phyloP scores from a whole-genome alignment of 2,113 vertebrate genomes.

The Ahaetulla prasina region DNA sequence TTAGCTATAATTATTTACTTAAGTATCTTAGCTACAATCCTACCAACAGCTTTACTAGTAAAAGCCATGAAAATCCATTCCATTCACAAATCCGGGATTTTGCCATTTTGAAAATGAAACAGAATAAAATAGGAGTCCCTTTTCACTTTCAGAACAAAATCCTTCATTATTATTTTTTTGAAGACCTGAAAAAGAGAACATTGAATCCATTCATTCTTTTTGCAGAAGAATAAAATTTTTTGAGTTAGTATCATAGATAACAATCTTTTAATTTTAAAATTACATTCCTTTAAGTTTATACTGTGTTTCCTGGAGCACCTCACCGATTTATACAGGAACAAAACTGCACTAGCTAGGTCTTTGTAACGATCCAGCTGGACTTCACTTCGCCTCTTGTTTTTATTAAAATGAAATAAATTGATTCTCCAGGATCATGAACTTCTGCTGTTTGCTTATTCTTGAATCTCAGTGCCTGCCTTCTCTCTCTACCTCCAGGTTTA shows the following conservation, averaged over 20 bases:
- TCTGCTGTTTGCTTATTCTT: not conserved
- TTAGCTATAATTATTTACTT: not conserved
- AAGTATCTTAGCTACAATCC: not conserved
- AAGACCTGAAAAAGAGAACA: not conserved
- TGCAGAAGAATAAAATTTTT: not conserved
- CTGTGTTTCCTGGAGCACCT: not conserved
- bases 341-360: not conserved
- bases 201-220: not conserved
- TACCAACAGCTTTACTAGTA: not conserved
- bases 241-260: not conserved
- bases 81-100: not conserved
- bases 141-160: not conserved
- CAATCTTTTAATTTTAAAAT: not conserved
- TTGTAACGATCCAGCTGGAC: not conserved
- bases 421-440: not conserved
- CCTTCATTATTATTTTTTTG: not conserved
- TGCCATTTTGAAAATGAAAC: not conserved
- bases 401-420: not conserved
- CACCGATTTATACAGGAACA: not conserved
- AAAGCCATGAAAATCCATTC: not conserved
- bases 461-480: not conserved
- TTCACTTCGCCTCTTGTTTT: not conserved
- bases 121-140: not conserved
- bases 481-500: slow-evolving; percentile 79
- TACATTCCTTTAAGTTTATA: not conserved